Base-by-base conservation (phyloP, 2,888 invertebrate genomes). In the Parnassius orleans region DNA sequence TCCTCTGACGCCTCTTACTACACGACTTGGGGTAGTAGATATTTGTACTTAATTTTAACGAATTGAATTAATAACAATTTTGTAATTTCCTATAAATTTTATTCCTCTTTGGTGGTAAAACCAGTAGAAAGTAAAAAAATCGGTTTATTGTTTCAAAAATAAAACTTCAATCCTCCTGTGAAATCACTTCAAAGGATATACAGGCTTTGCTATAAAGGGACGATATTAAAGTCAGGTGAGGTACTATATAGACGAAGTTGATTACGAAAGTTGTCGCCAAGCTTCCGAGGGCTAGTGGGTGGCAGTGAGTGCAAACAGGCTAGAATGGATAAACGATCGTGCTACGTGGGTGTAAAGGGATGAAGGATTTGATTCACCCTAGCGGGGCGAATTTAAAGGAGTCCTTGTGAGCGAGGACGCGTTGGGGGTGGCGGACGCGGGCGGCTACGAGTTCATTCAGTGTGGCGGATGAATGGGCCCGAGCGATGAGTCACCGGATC, bases 381-480 rank as follows among this genome's bases (percentile, higher is more conserved):
- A 73, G 78, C 77, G 80, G 84, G 83, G 76, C 73, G 79, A 78
- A 79, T 80, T 81, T 84, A 84, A 84, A 86, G 78, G 80, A 86
- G 86, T 87, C 88, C 88, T 90, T 87, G 90, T 77, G 79, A 80
- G 80, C 86, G 82, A 83, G 80, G 78, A 73, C 71, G 79, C 76
- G 81, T 74, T 76, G 74, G 74, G 73, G 63, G 68, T 67, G 68
- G 71, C 72, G 75, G 72, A 73, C 70, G 66, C 69, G 72, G 74
- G 72, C 69, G 74, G 71, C 74, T 72, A 76, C 81, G 77, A 60
- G 79, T 90, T 89, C 90, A 91, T 91, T 91, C 85, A 91, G 87
- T 72, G 87, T 84, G 85, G 85, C 83, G 84, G 85, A 90, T 91
- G 90, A 91, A 91, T 91, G 90, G 82, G 84, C 79, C 78, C 81